phyloP scores from a whole-genome alignment of 2,888 invertebrate genomes.

The Eubasilissa splendida region DNA sequence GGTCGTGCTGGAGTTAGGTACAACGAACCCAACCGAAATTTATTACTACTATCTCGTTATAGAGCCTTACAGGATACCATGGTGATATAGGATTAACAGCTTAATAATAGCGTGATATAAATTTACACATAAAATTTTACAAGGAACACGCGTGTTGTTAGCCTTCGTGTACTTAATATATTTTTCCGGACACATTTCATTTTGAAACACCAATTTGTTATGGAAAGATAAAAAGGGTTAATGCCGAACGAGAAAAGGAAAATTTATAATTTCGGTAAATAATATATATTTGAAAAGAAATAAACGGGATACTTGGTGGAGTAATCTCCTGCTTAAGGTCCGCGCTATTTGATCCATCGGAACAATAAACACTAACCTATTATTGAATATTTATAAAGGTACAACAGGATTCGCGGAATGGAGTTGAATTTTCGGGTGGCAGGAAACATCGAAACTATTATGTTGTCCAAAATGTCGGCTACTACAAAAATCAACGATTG shows the following conservation, averaged over 20 bases:
- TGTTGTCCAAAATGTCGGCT: too few relatives aligned
- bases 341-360: too few relatives aligned
- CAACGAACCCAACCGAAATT: too few relatives aligned
- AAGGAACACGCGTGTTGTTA: constrained; percentile 25
- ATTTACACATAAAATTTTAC: constrained; percentile 40
- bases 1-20: too few relatives aligned
- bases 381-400: too few relatives aligned
- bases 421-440: too few relatives aligned
- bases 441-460: too few relatives aligned
- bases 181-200: constrained; percentile 15
- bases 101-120: constrained; percentile 19
- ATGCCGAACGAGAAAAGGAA: background rate
- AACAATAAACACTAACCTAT: too few relatives aligned
- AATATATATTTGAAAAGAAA: constrained; percentile 4
- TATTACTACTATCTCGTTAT: background rate
- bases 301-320: background rate
- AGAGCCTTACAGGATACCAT: constrained; percentile 3
- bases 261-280: background rate
- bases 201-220: constrained; percentile 1
- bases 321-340: background rate
- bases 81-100: constrained; percentile 26
- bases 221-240: constrained; percentile 18
- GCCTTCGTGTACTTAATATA: background rate
- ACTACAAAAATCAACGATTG: too few relatives aligned
- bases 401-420: too few relatives aligned